Percentiles rank a stretch among this genome's conserved stretches.
phyloP scores from a whole-genome alignment of 2,888 invertebrate species.

The Mythimna lalbum region DNA sequence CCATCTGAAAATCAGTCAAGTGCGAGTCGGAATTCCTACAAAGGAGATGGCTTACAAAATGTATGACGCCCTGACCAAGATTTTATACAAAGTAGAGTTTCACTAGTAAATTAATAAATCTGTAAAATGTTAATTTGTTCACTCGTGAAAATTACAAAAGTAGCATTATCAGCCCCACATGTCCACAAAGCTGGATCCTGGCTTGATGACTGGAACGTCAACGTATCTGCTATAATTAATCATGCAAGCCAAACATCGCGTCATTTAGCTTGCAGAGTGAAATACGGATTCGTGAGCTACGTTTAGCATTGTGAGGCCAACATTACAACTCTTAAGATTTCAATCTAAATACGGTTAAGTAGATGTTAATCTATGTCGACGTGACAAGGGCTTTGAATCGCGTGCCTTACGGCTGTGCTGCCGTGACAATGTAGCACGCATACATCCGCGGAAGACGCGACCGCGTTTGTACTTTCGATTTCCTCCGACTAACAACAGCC shows the following conservation, averaged over 20 bases:
- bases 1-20: too few relatives aligned
- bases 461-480: slow-evolving; percentile 79
- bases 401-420: slow-evolving; percentile 68
- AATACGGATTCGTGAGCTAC: slow-evolving; percentile 33
- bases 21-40: too few relatives aligned
- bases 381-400: slow-evolving; percentile 59
- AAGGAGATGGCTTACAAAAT: too few relatives aligned
- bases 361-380: slow-evolving; percentile 44
- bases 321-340: slow-evolving; percentile 31
- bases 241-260: slow-evolving; percentile 32
- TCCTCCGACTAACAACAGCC: slow-evolving; percentile 66
- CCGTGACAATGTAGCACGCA: slow-evolving; percentile 68
- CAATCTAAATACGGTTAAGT: slow-evolving; percentile 45
- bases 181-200: too few relatives aligned
- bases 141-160: too few relatives aligned
- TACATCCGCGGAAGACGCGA: slow-evolving; percentile 70
- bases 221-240: slow-evolving; percentile 34
- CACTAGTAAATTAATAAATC: too few relatives aligned
- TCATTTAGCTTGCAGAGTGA: slow-evolving; percentile 24
- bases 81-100: too few relatives aligned
- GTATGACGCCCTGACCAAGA: too few relatives aligned
- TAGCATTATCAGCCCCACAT: too few relatives aligned
- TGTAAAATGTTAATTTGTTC: too few relatives aligned
- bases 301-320: slow-evolving; percentile 20
- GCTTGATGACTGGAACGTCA: slow-evolving; percentile 3